These are phyloP conservation scores for Amphipoea oculea DNA, from an alignment of 2,888 invertebrate genomes.

Conservation along the genomic window DNA sequence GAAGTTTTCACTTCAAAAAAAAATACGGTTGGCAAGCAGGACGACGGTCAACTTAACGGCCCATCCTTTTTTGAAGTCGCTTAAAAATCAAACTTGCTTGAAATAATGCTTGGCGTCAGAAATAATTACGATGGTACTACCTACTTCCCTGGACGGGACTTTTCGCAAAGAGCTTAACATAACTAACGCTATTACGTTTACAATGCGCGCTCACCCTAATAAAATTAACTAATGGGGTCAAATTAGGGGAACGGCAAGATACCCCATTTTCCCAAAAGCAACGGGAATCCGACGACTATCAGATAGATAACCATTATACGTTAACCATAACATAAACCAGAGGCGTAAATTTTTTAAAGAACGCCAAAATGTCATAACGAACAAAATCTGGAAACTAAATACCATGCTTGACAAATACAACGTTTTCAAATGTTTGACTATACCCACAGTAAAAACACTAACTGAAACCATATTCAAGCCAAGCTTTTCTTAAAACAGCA, in stretches of 20 bases:
- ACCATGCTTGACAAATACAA: not conserved
- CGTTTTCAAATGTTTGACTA: not conserved
- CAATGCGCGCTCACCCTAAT: constrained; percentile 32
- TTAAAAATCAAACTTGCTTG: constrained; percentile 9
- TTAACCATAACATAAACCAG: not conserved
- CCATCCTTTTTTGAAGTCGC: not conserved
- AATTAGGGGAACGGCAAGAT: constrained; percentile 24
- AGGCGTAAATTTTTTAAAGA: not conserved
- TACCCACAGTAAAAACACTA: not conserved
- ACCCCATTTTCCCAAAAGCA: constrained; percentile 5
- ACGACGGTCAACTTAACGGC: not conserved
- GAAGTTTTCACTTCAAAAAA: too few relatives aligned
- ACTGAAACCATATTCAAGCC: not conserved
- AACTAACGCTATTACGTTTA: constrained; percentile 27
- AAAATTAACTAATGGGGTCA: constrained; percentile 52
- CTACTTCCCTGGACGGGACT: constrained; percentile 13
- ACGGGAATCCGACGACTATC: not conserved
- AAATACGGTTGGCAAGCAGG: not conserved
- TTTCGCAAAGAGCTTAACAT: constrained; percentile 26
- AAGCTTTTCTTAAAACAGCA: not conserved
- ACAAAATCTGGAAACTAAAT: not conserved
- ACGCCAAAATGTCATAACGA: not conserved
- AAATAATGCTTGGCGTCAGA: not conserved
- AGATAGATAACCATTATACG: not conserved
- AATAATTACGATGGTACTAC: constrained; percentile 13